Base-by-base conservation (phyloP, 2,113 vertebrate genomes). In the Catagonus wagneri region DNA sequence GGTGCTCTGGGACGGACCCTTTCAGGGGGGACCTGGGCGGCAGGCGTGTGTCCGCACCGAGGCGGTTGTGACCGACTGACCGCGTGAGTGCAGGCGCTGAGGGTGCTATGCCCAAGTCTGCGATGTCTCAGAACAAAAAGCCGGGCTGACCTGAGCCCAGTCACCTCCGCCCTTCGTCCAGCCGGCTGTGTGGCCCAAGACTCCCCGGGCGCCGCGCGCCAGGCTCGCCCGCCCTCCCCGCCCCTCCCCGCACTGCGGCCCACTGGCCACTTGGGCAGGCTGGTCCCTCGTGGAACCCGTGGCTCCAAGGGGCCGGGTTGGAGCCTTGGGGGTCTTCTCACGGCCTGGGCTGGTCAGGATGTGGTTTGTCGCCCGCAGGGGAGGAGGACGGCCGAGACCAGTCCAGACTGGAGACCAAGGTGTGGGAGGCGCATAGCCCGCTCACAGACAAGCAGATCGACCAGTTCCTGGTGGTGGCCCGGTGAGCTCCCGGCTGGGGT, bases 381-480 rank as follows among this genome's bases (percentile, higher is more conserved):
- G 99, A 99, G 94, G 99, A 99, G 9, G 99, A 99, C 61, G 99
- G 98, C 85, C 99, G 99, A 85, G 99, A 99, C 96, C 98, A 99
- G 98, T 98, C 99, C 93, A 99, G 99, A 88, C 98, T 99, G 96
- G 99, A 99, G 98, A 99, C 99, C 97, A 99, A 99, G 98, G 98
- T 99, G 68, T 99, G 99, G 99, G 99, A 99, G 96, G 99, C 99
- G 3, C 99, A 98, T 98, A 99, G 99, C 94, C 99, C 99, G 0
- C 98, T 99, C 84, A 99, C 99, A 22, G 99, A 99, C 98, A 99
- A 99, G 97, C 99, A 99, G 98, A 99, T 99, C 10, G 99, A 99
- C 98, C 99, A 99, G 98, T 99, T 99, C 97, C 98, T 99, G 81
- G 99, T 99, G n/a, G 99, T 99, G 63, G 99, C 99, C 98, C 99